Percentiles rank a stretch among this genome's conserved stretches.
These are phyloP conservation scores for Lycaon pictus DNA, from an alignment of 2,113 vertebrate genomes.

Conservation along the genomic window DNA sequence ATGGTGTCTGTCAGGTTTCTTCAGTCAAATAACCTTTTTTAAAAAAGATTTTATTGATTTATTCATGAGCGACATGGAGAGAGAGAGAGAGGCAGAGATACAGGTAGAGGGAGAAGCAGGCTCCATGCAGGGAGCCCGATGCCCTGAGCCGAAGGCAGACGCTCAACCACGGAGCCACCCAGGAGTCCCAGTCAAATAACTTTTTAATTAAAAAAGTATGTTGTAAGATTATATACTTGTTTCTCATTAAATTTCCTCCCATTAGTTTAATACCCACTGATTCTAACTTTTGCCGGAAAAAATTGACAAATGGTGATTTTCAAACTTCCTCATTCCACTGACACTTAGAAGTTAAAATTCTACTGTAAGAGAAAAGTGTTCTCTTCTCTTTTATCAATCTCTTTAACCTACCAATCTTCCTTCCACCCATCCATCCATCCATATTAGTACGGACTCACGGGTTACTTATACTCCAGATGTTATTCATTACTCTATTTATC, in stretches of 20 bases:
- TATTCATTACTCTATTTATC: background rate
- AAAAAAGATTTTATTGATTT: background rate
- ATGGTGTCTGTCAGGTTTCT: background rate
- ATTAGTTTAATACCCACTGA: background rate
- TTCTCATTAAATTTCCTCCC: background rate
- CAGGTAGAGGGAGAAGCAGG: too few relatives aligned
- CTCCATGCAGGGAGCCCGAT: too few relatives aligned
- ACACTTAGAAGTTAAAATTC: constrained; percentile 8
- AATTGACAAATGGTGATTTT: constrained; percentile 37
- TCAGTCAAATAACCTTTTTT: constrained; percentile 44
- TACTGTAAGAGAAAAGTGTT: constrained; percentile 15
- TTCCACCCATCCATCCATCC: background rate
- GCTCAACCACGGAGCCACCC: too few relatives aligned
- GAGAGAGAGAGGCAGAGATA: too few relatives aligned
- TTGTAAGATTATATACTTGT: background rate
- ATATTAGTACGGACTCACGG: background rate
- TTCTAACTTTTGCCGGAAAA: constrained; percentile 39
- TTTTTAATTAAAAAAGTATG: background rate
- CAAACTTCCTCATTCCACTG: background rate
- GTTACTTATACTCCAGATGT: background rate
- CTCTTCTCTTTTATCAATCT: background rate
- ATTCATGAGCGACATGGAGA: too few relatives aligned
- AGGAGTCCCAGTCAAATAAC: too few relatives aligned
- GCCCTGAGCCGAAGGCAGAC: too few relatives aligned
- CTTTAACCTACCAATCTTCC: too few relatives aligned